Base-by-base conservation (phyloP, 2,113 vertebrate species). In the Tetraodon nigroviridis region DNA sequence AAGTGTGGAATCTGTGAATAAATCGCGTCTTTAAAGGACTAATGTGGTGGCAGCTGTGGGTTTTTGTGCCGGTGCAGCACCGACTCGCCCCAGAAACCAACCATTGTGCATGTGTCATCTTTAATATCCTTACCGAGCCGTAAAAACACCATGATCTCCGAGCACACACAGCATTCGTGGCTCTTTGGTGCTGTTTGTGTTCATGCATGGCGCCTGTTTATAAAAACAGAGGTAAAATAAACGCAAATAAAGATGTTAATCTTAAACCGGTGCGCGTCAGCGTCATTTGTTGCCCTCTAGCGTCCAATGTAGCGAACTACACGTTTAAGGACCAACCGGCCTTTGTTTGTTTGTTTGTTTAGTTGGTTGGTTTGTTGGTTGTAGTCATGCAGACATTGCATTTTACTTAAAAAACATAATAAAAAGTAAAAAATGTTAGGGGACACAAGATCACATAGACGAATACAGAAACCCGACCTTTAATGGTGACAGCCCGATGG, bases 331-430 rank as follows among this genome's bases (percentile, higher is more conserved):
- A 37, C 32, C 3, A 27, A 6, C 24, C 24, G 24, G 24, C 24
- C 5, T 3, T 27, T 27, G 5, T 27, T 27, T 27, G 24, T 27
- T 27, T 27, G 24, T 27, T 27, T 27, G 24, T 27, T 27, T 27
- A 6, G 24, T 2, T 27, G 4, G 5, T 27, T 27, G 4, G 5
- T 27, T 27, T 1, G 5, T 27, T 27, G 24, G 24, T 27, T 27
- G 7, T 37, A 37, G 8, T 37, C 32, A 37, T 10, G 32, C 32
- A 37, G 32, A 37, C 11, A 37, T 37, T 37, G 54, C 41, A 40
- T 49, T 42, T 17, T 65, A 55, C 47, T 57, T 75, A 32, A 78
- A 69, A 70, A 64, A 61, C 27, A 69, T 73, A 65, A 54, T 29
- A 60, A 24, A 24, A 24, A 27, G 7, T 6, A 27, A 27, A 27